Evolutionary conservation across 1,140 invertebrate species (phyloP), one percentile per base, ranked within the genome.

Genomic region (Octopus sinensis): DNA sequence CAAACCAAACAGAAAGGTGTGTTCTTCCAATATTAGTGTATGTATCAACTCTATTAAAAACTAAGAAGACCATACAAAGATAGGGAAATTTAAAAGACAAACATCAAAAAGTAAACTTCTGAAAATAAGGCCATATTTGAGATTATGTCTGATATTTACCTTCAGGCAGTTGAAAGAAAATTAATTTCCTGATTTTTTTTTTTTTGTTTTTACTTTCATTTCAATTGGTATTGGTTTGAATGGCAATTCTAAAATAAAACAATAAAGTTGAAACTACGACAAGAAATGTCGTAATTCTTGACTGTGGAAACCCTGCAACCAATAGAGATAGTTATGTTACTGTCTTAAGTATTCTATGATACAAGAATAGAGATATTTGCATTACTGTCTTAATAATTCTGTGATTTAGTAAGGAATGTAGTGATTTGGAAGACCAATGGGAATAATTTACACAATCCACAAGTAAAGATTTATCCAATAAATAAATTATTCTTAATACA

Each of bases 261-360:
- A 43, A 43, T 43, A 73, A 73, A 12, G 68, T 9, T 13, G 68
- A 73, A 73, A 73, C 30, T 73, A 73, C 68, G 68, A 73, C 68
- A 73, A 73, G 30, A 73, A 73, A 73, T 73, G 68, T 73, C 68
- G 68, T 73, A 73, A 73, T 73, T 73, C 68, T 73, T 73, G 68
- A 17, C 68, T 73, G 68, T 23, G 17, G 68, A 73, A 73, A 17
- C 68, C 68, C 68, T 73, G 68, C 68, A 73, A 73, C 13, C 68
- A 73, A 73, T 43, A 43, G 68, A 73, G 68, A 73, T 17, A 73
- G 5, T 73, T 73, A 23, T 73, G 30, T 73, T 73, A 73, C 68
- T 73, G 17, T 73, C 30, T 73, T 17, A 13, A 73, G 17, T 23
- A 73, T n/a, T 73, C 68, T 23, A 73, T 13, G 5, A 73, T 73